Conservation (phyloP, 2,113 vertebrate species). For the Mesembrinibis cayennensis region DNA sequence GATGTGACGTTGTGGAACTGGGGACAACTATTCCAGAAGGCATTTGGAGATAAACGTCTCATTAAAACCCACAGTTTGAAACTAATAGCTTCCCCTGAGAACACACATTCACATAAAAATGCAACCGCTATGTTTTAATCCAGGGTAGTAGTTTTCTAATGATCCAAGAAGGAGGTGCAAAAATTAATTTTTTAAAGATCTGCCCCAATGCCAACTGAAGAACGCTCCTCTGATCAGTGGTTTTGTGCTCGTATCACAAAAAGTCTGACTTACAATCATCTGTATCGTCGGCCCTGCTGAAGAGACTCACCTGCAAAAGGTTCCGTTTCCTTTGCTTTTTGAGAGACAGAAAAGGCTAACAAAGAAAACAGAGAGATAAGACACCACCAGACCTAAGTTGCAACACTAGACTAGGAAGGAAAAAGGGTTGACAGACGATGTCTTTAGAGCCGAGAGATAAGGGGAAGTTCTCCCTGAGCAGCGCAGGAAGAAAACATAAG, state of each 20-base stretch:
- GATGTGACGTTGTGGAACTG: background rate
- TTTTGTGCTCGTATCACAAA: background rate
- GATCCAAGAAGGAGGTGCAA: background rate
- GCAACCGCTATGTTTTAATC: background rate
- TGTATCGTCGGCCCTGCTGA: accelerated
- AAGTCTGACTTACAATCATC: background rate
- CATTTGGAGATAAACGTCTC: background rate
- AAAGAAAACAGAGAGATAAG: background rate
- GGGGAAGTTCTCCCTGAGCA: background rate
- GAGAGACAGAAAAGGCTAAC: background rate
- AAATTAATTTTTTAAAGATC: background rate
- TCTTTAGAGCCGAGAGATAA: background rate
- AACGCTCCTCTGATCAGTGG: background rate
- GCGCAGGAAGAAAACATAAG: slow-evolving; percentile 4
- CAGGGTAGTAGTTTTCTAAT: background rate
- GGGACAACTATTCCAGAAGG: background rate
- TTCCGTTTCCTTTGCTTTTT: background rate
- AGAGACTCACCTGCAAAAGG: background rate
- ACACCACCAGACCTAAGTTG: background rate
- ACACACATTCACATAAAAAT: background rate
- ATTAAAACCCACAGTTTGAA: background rate
- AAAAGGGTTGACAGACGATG: background rate
- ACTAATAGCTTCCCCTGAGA: background rate
- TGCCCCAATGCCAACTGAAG: background rate
- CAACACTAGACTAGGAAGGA: background rate